Conservation (phyloP, 2,113 vertebrate genomes). For the Dinomys branickii region DNA sequence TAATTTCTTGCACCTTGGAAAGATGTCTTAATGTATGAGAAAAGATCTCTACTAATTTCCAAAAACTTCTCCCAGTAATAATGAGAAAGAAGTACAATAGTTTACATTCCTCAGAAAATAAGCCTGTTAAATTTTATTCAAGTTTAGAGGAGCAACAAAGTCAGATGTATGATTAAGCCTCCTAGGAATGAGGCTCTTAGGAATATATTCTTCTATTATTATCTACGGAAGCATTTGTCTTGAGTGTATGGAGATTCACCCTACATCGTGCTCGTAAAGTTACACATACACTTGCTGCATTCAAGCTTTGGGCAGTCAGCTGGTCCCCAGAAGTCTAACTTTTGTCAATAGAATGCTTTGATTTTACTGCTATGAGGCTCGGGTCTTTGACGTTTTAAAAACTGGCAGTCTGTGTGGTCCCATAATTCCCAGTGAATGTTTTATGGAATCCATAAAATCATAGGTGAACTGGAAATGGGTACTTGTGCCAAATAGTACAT, state of each 20-base stretch:
- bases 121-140: not conserved
- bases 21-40: not conserved
- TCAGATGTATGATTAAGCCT: not conserved
- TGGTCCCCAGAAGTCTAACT: not conserved
- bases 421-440: not conserved
- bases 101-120: constrained; percentile 5
- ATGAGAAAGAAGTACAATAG: not conserved
- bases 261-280: not conserved
- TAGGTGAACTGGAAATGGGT: not conserved
- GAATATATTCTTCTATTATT: not conserved
- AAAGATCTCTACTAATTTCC: not conserved
- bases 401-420: not conserved
- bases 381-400: not conserved
- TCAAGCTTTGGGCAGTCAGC: not conserved
- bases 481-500: not conserved
- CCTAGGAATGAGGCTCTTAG: not conserved
- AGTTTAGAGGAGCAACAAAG: not conserved
- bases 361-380: not conserved
- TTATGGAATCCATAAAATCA: not conserved
- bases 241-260: not conserved
- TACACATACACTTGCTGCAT: not conserved
- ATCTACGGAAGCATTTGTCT: not conserved
- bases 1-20: constrained; percentile 35
- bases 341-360: not conserved
- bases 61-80: not conserved